Base-by-base conservation (phyloP, 64 coral and sea anemone species). In the Porites australiensis region DNA sequence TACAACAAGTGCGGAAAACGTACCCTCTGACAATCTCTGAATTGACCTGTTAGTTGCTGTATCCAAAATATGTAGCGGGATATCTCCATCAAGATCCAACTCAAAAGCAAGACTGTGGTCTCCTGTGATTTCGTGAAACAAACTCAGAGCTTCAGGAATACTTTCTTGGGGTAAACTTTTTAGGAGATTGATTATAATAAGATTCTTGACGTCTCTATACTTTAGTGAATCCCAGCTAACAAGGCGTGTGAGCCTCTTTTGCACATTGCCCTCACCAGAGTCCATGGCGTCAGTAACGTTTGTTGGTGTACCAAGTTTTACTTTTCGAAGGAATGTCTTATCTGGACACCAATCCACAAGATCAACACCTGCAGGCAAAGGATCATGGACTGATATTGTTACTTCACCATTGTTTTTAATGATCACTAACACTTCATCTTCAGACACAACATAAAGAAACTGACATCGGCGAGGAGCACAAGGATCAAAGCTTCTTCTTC, bases 81-180 rank as follows among this genome's bases (percentile, higher is more conserved):
- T 37, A n/a, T 48, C 63, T 3, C 72, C 79, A 37, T 49, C 53
- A 6, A 52, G 37, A 19, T 76, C 82, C 15, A 84, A 27, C 46
- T 93, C 82, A 93, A 95, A 89, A 69, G 74, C 20, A 23, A 95
- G 79, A 19, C 86, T 89, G 60, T 98, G 92, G 23, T 86, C 89
- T 4, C 96, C 96, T 7, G 89, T 89, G 54, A 98, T 95, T 61
- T 98, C 93, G 4, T 98, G 86, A 61, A 98, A 98, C 54, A 98
- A 77, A 23, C 77, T 60, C 79, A 92, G 90, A 44, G 89, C 86
- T 3, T 90, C 80, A 10, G 47, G 37, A 90, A 86, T 58, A 72
- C 67, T 73, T 20, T 90, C 87, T 52, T 70, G 69, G 20, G 87
- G 82, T 74, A 93, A 87, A 44, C 76, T 67, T 11, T 83, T 79